These are phyloP conservation scores for Eudorcas thomsonii DNA, from an alignment of 2,113 vertebrate species.

Conservation along the genomic window DNA sequence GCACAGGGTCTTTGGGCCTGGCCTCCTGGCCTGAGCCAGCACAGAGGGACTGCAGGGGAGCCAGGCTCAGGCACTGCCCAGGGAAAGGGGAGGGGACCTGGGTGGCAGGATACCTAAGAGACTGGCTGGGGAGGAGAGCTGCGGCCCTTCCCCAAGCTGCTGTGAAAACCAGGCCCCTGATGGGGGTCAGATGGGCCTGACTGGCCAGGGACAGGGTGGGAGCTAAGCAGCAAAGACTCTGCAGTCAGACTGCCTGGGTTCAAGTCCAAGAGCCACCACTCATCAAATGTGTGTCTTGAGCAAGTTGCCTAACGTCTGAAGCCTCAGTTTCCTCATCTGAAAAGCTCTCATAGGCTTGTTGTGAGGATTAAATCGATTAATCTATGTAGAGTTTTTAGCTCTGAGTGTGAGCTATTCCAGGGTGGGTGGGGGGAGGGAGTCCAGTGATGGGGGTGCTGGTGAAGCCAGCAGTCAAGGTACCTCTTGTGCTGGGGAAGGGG, in stretches of 20 bases:
- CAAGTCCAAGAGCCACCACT: background rate
- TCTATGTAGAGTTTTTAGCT: background rate
- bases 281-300: background rate
- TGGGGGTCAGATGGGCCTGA: background rate
- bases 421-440: too few species aligned
- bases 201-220: background rate
- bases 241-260: background rate
- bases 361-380: background rate
- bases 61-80: background rate
- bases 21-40: background rate
- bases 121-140: background rate
- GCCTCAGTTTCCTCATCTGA: background rate
- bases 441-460: background rate
- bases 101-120: background rate
- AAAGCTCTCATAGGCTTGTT: background rate
- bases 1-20: slow-evolving; percentile 9
- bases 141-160: background rate
- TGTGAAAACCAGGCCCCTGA: background rate
- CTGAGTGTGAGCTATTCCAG: background rate
- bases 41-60: background rate
- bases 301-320: background rate
- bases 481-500: background rate
- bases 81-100: background rate
- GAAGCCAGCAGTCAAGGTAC: background rate
- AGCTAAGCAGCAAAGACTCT: background rate